Percentiles rank a stretch among this genome's conserved stretches.
phyloP scores from a whole-genome alignment of 2,113 vertebrate genomes.

The Microcebus lehilahytsara region DNA sequence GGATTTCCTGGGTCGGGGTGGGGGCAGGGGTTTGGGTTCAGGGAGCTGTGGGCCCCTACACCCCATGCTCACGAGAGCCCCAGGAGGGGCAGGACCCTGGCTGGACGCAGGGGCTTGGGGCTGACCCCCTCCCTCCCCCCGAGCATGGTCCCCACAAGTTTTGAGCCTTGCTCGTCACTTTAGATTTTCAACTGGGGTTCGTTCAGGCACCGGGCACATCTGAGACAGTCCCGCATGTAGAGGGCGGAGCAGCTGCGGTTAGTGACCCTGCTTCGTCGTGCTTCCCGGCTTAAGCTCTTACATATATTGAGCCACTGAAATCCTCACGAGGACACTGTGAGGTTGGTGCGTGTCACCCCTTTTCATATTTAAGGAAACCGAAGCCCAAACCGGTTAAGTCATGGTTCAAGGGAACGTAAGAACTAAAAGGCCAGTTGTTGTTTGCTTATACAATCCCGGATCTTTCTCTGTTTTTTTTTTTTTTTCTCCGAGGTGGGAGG shows the following conservation, averaged over 20 bases:
- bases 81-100: not conserved
- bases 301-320: not conserved
- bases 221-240: not conserved
- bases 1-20: not conserved
- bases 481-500: not conserved
- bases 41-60: not conserved
- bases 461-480: rapidly evolving
- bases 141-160: not conserved
- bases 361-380: not conserved
- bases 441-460: not conserved
- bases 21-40: not conserved
- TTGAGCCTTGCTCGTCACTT: not conserved
- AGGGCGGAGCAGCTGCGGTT: not conserved
- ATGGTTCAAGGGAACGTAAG: not conserved
- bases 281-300: not conserved
- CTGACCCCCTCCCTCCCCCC: not conserved
- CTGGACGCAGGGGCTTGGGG: too few relatives aligned
- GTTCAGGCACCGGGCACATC: not conserved
- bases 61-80: not conserved
- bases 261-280: too few relatives aligned
- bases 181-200: not conserved
- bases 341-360: too few relatives aligned
- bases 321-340: not conserved
- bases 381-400: not conserved
- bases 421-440: not conserved